Evolutionary conservation across 2,797 vertebrate species (phyloP), one percentile per base, ranked within the genome.

Genomic region (Rhynchonycteris naso): DNA sequence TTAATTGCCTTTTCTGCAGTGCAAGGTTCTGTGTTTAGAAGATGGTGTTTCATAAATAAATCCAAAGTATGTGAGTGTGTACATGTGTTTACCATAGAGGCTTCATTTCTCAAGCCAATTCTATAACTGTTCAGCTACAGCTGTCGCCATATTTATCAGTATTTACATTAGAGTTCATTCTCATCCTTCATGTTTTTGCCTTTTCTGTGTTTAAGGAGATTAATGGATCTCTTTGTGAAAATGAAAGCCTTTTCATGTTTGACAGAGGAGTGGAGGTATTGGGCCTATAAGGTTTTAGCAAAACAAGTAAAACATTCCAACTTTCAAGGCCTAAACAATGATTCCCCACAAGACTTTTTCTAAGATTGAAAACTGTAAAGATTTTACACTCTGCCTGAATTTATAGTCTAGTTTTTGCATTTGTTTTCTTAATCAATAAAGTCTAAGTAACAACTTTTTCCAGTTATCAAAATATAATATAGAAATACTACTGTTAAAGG

Each of bases 1-100:
- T 98, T 98, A 98, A 98, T 98, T 98, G 98, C 96, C 97, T 98
- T 98, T 98, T 97, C 95, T 90, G 33, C 97, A 97, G 96, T 97
- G 97, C 89, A 98, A 97, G 97, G 74, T 96, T 98, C 93, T 95
- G n/a, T 97, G 95, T 97, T 98, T 98, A 98, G 97, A 97, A 98
- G 96, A 98, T n/a, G 96, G 82, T 82, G 58, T 98, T 98, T 98
- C 97, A 98, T 97, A 98, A 98, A 98, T 97, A 98, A 98, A 98
- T 96, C 94, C 96, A 97, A 92, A 96, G 72, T 96, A 90, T 97
- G 85, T 92, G 87, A 88, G 10, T 65, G 63, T 86, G 30, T 76
- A 33, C 88, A 38, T 43, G n/a, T 74, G 50, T 94, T 30, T 85
- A 96, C 65, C 89, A 59, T 54, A 97, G 95, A 95, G 90, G 92